phyloP scores from a whole-genome alignment of 1,140 invertebrate species.

The Papilio glaucus region DNA sequence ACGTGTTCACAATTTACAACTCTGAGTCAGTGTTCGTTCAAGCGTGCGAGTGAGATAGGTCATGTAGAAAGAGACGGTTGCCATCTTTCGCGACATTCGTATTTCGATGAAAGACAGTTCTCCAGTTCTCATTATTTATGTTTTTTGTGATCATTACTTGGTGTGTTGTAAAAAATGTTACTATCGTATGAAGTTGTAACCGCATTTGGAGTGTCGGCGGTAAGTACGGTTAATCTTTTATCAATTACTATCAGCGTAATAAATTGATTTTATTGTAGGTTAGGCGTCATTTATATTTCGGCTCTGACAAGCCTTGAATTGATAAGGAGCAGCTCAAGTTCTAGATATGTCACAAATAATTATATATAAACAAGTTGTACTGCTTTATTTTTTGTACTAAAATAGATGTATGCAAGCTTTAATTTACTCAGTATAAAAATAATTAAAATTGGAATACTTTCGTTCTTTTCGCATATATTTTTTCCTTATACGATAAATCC shows the following conservation, averaged over 20 bases:
- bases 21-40: neutral
- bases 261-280: constrained; percentile 11
- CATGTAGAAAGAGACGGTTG: neutral
- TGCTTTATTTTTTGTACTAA: no score
- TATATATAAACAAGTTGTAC: no score
- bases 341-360: neutral
- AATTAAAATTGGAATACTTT: no score
- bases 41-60: neutral
- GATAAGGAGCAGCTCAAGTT: neutral
- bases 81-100: neutral
- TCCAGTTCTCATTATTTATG: constrained; percentile 35
- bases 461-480: no score
- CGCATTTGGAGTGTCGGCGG: constrained; percentile 43
- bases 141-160: constrained; percentile 40
- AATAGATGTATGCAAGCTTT: no score
- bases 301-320: neutral
- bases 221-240: constrained; percentile 26
- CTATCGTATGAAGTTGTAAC: constrained; percentile 41
- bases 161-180: constrained; percentile 40
- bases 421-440: no score
- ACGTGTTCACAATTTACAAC: neutral
- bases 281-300: constrained; percentile 9
- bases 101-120: neutral
- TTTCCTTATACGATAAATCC: no score
- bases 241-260: neutral